Percentiles rank a stretch among this genome's conserved stretches.
These are phyloP conservation scores for Pinctada fucata DNA, from an alignment of 2,888 invertebrate species.

Conservation along the genomic window DNA sequence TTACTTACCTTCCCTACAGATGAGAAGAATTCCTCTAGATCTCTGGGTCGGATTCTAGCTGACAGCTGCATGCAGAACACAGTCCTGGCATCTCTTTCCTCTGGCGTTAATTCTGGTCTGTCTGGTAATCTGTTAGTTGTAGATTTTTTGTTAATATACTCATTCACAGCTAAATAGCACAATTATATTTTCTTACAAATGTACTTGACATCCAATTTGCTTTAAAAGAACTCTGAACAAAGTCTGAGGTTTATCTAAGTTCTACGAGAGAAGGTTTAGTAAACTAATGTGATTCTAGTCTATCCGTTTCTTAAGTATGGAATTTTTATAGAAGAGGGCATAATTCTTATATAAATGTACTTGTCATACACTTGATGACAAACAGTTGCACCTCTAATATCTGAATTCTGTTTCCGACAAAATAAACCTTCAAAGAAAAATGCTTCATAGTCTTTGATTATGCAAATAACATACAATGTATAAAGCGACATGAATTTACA, in stretches of 20 bases:
- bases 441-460: no score
- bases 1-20: constrained; percentile 93
- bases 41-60: constrained; percentile 93
- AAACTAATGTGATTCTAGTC: no score
- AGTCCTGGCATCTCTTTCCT: constrained; percentile 98
- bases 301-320: no score
- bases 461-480: no score
- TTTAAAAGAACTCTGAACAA: neutral
- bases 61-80: constrained; percentile 99
- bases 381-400: no score
- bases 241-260: neutral
- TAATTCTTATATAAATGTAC: no score
- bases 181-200: neutral
- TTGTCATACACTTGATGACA: no score
- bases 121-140: constrained; percentile 51
- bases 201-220: neutral
- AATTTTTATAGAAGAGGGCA: no score
- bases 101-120: constrained; percentile 85
- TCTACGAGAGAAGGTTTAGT: no score
- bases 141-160: neutral
- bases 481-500: neutral
- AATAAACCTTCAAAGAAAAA: no score
- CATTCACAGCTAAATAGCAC: neutral
- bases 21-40: constrained; percentile 98
- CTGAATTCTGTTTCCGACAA: no score